Percentiles rank a stretch among this genome's conserved stretches.
phyloP scores from a whole-genome alignment of 2,888 invertebrate genomes.

The Cantharis flavilabris region DNA sequence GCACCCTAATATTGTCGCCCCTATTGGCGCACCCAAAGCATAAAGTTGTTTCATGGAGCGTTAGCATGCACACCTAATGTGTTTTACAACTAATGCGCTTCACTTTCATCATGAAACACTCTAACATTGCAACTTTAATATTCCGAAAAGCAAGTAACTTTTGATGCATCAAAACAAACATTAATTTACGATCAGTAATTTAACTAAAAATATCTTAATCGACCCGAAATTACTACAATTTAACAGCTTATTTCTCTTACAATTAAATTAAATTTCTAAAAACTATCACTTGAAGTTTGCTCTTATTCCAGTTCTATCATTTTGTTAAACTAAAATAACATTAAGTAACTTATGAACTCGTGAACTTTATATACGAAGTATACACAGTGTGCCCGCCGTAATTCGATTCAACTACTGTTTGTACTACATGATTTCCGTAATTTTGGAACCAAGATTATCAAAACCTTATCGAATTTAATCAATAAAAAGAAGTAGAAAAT shows the following conservation, averaged over 20 bases:
- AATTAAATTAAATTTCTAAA: background rate
- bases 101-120: background rate
- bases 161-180: background rate
- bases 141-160: background rate
- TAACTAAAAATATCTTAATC: background rate
- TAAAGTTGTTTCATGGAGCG: conserved; percentile 15
- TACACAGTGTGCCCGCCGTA: background rate
- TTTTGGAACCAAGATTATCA: no score
- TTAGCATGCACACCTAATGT: conserved; percentile 7
- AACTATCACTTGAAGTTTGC: background rate
- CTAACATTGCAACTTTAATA: background rate
- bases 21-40: conserved; percentile 19
- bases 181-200: background rate
- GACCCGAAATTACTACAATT: background rate
- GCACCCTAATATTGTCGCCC: conserved; percentile 28
- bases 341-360: background rate
- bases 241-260: background rate
- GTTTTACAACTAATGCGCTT: conserved; percentile 4
- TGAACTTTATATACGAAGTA: background rate
- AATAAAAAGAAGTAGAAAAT: no score
- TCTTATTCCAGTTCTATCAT: background rate
- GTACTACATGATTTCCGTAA: background rate
- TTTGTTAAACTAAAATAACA: background rate
- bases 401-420: background rate
- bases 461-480: no score